These are phyloP conservation scores for Microchirus variegatus DNA, from an alignment of 2,797 vertebrate genomes.

Conservation along the genomic window DNA sequence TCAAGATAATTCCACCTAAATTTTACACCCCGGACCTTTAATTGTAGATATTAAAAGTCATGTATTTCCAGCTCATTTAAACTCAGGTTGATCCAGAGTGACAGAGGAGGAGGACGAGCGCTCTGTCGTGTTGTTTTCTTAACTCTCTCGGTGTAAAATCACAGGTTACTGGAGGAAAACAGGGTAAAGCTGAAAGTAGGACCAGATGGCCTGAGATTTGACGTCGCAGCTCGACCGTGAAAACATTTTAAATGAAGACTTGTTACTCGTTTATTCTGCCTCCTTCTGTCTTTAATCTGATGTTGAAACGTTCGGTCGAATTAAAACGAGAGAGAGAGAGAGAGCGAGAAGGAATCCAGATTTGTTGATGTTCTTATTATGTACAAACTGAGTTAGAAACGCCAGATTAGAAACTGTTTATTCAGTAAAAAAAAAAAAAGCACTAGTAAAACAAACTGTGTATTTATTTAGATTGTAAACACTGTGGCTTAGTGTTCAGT, in stretches of 20 bases:
- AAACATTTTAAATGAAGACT: conserved; percentile 15
- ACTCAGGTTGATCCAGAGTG: conserved; percentile 53
- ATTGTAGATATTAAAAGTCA: no score
- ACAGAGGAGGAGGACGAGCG: conserved; percentile 9
- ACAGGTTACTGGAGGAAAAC: conserved; percentile 49
- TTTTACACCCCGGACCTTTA: no score
- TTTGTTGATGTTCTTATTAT: conserved; percentile 35
- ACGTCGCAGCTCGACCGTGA: conserved; percentile 25
- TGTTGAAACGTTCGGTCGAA: conserved; percentile 17
- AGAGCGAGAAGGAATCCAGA: conserved; percentile 2
- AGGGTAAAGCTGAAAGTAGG: conserved; percentile 32
- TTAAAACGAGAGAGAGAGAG: conserved; percentile 1
- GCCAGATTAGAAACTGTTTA: conserved; percentile 27
- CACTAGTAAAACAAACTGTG: conserved; percentile 46
- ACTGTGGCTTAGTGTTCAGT: conserved; percentile 45
- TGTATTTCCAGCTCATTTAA: conserved; percentile 4
- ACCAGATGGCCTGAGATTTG: conserved; percentile 26
- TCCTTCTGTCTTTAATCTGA: conserved; percentile 19
- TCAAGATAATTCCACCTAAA: no score
- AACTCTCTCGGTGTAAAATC: conserved; percentile 36
- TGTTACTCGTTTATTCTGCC: conserved; percentile 20
- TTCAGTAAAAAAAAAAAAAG: conserved; percentile 45
- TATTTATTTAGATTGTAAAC: conserved; percentile 70
- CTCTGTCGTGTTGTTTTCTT: conserved; percentile 23
- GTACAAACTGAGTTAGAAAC: conserved; percentile 36